Base-by-base conservation (phyloP, 2,797 vertebrate species). In the Sciurus carolinensis region DNA sequence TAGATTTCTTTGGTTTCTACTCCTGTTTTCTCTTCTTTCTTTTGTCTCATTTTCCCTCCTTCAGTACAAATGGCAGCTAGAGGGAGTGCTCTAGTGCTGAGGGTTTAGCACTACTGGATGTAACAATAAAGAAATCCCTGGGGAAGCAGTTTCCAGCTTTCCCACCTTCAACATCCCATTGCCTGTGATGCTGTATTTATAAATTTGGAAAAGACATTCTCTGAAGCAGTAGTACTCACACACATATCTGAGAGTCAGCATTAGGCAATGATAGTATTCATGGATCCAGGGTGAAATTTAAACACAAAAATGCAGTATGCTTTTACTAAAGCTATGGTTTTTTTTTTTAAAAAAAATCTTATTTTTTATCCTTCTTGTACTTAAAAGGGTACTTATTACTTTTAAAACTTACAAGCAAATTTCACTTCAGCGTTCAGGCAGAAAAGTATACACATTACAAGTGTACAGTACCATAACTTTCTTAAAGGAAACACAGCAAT, bases 1-100 rank as follows among this genome's bases (percentile, higher is more conserved):
- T 62, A 72, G 26, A 90, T 69, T 91, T 91, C 73, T 94, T 95
- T 81, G 44, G 64, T 89, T 95, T 93, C 64, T 87, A 81, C 76
- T 94, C 64, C 47, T 57, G 42, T 62, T 90, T 76, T 94, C 20
- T 50, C 39, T 90, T 59, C 85, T 93, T 73, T 95, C 28, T 77
- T 83, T 93, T 94, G 50, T 94, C 76, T 96, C 72, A 69, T 75
- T 83, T 94, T 50, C 50, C 57, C 83, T 89, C 82, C 42, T 15
- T 12, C 54, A 30, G 33, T 44, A 84, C 33, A 94, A 81, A 86
- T 47, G 77, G 57, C 54, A 96, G 92, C 59, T 59, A 81, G 72
- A 86, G 15, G 90, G 20, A 77, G 18, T 17, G 18, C n/a, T 88
- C 69, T 80, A 88, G 44, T 50, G n/a, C 9, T 36, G 30, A 67